Base-by-base conservation (phyloP, 2,113 vertebrate species). In the Ploceus nigricollis region DNA sequence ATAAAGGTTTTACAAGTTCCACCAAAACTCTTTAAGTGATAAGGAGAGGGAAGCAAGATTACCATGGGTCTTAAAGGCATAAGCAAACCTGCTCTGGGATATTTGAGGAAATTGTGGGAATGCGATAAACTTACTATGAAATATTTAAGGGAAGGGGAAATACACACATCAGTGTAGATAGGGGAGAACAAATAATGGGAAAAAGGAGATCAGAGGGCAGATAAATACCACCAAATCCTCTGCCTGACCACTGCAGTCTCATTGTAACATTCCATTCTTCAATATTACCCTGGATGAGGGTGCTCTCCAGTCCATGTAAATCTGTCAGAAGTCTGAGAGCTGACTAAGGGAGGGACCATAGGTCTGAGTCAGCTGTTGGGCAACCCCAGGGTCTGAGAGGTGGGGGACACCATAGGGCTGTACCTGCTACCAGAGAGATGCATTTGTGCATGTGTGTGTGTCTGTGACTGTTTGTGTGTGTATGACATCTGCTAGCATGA, bases 141-240 rank as follows among this genome's bases (percentile, higher is more conserved):
- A 58, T 68, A 35, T 47, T 82, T 60, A 80, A 56, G 48, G 6
- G 11, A 64, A 81, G 28, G 8, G 8, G 4, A 79, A 89, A 79
- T 15, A 15, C 3, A 54, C 1, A 2, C 9, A n/a, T 42, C 13
- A 54, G 14, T 30, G 4, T 14, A 28, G 23, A 31, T 1, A 3
- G 2, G 31, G 3, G 6, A 54, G 33, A 22, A 58, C 9, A 4
- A 71, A 64, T 23, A 82, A 70, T 7, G 16, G 44, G 35, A 7
- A 85, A 87, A 89, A 82, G 17, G 15, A 58, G 22, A 75, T 10
- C 33, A 66, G 25, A 58, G 15, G 13, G 6, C 8, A 78, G 10
- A 63, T 39, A 22, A 58, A 44, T 50, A 11, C 19, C 23, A 15
- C 3, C 42, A 66, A 30, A 13, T 30, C 51, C 20, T 78, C 28